Percentiles rank a stretch among this genome's conserved stretches.
phyloP scores from a whole-genome alignment of 2,113 vertebrate genomes.

The Orthonyx spaldingii region DNA sequence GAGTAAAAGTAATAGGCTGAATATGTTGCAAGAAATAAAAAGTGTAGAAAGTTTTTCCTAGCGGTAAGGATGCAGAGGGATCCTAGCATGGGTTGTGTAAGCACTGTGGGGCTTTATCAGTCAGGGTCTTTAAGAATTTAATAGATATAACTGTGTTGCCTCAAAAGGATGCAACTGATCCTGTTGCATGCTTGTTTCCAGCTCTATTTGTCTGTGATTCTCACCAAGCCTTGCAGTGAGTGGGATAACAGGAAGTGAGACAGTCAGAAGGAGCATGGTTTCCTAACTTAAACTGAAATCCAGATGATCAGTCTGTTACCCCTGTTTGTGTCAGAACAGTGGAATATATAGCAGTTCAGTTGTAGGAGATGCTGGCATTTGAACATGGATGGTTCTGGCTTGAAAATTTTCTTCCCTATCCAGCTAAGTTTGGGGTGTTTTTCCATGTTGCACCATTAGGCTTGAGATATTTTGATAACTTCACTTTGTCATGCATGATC shows the following conservation, averaged over 20 bases:
- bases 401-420: not conserved
- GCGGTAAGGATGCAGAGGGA: not conserved
- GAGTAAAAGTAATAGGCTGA: not conserved
- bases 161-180: not conserved
- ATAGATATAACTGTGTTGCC: not conserved
- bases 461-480: not conserved
- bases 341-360: not conserved
- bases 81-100: not conserved
- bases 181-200: not conserved
- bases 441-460: not conserved
- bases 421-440: not conserved
- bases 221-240: not conserved
- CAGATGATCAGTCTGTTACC: not conserved
- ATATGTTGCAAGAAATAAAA: not conserved
- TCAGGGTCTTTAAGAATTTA: not conserved
- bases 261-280: not conserved
- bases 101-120: not conserved
- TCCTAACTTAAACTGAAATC: not conserved
- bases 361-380: not conserved
- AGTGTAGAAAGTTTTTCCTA: not conserved
- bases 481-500: not conserved
- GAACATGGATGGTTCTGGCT: not conserved
- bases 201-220: not conserved
- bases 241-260: constrained; percentile 2
- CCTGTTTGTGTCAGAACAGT: not conserved